Percentiles rank a stretch among this genome's conserved stretches.
These are phyloP conservation scores for Andrena bicolor DNA, from an alignment of 2,888 invertebrate genomes.

Conservation along the genomic window DNA sequence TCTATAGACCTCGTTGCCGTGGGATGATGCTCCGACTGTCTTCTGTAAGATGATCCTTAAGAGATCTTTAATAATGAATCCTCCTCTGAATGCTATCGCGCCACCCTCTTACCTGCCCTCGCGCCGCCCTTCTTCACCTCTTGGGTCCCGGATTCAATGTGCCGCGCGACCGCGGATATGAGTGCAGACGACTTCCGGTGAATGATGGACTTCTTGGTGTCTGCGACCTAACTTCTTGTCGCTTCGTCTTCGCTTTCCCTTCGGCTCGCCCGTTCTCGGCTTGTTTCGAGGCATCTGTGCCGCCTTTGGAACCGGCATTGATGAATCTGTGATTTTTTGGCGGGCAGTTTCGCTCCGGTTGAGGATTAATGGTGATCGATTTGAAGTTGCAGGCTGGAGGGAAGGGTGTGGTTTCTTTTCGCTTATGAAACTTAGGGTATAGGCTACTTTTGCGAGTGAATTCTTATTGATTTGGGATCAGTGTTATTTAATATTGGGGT, in stretches of 20 bases:
- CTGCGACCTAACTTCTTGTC: conserved; percentile 17
- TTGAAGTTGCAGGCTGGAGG: too few species aligned
- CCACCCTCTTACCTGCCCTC: conserved; percentile 5
- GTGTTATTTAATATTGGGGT: too few species aligned
- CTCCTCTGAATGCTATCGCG: conserved; percentile 48
- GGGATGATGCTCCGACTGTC: conserved; percentile 19
- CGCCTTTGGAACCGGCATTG: neutral
- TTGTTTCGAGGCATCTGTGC: neutral
- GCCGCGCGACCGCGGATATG: conserved; percentile 15
- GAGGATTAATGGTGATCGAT: too few species aligned
- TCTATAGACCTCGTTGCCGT: conserved; percentile 6
- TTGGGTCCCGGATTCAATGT: conserved; percentile 19
- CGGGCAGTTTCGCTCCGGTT: too few species aligned
- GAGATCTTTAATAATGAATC: conserved; percentile 69
- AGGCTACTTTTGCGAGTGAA: too few species aligned
- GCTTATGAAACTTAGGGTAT: too few species aligned
- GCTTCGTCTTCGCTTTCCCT: neutral
- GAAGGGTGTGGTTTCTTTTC: too few species aligned
- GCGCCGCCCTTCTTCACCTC: conserved; percentile 16
- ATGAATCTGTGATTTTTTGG: neutral
- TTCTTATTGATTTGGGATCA: too few species aligned
- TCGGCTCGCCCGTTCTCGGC: neutral
- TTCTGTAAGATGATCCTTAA: conserved; percentile 57
- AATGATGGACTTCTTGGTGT: conserved; percentile 38
- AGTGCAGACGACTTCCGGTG: conserved; percentile 35